phyloP scores from a whole-genome alignment of 1,140 invertebrate genomes.

The Scaptomyza graminum region DNA sequence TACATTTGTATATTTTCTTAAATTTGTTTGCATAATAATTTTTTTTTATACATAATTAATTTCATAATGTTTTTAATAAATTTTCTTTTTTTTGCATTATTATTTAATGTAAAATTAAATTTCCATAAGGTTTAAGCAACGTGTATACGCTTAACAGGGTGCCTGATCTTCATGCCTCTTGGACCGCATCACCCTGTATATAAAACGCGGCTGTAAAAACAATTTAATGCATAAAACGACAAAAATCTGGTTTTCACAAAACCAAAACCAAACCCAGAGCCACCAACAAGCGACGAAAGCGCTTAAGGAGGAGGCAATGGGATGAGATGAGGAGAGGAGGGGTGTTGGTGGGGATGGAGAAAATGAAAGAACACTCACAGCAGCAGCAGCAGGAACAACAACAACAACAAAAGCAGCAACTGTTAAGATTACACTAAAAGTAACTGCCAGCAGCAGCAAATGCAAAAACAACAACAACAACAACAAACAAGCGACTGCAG shows the following conservation, averaged over 20 bases:
- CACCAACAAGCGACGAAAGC: constrained; percentile 66
- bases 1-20: no score
- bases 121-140: no score
- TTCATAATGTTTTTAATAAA: no score
- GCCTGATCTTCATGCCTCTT: no score
- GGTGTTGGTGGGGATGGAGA: constrained; percentile 43
- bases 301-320: constrained; percentile 51
- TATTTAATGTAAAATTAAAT: no score
- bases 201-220: constrained; percentile 79
- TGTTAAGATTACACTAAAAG: constrained; percentile 79
- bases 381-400: constrained; percentile 26
- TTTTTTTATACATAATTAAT: no score
- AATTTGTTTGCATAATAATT: no score
- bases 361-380: constrained; percentile 62
- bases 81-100: no score
- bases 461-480: constrained; percentile 28
- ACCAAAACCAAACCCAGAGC: constrained; percentile 71
- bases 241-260: constrained; percentile 81
- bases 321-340: constrained; percentile 4
- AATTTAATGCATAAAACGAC: constrained; percentile 82
- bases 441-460: constrained; percentile 61
- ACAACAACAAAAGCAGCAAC: constrained; percentile 46
- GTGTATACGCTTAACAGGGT: no score
- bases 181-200: constrained; percentile 55
- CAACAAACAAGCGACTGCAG: constrained; percentile 14